Percentiles rank a stretch among this genome's conserved stretches.
These are phyloP conservation scores for Drosophila yooni DNA, from an alignment of 2,888 invertebrate species.

Conservation along the genomic window DNA sequence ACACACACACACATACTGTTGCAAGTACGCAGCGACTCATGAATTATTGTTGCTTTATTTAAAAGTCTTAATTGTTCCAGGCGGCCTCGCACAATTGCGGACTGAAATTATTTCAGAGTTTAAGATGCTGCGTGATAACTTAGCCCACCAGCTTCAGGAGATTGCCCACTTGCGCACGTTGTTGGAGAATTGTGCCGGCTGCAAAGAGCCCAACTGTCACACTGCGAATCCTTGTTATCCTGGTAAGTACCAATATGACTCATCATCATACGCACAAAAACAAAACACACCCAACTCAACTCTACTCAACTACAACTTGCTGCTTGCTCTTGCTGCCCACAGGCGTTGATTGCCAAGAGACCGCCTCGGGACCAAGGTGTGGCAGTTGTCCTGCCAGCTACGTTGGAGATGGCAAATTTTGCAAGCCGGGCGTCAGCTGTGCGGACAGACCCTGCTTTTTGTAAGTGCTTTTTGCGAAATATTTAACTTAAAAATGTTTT, in stretches of 20 bases:
- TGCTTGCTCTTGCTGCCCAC: conserved; percentile 52
- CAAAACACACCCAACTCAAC: conserved; percentile 14
- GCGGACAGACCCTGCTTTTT: conserved; percentile 88
- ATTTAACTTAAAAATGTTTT: not conserved
- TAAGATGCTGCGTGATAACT: conserved; percentile 88
- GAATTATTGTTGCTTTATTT: conserved; percentile 79
- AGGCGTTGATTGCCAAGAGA: conserved; percentile 90
- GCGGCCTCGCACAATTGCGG: conserved; percentile 88
- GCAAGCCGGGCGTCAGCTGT: conserved; percentile 89
- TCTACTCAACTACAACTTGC: not conserved
- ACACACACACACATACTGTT: not conserved
- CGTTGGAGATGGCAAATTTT: conserved; percentile 90
- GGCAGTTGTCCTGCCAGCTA: conserved; percentile 91
- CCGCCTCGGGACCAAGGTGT: conserved; percentile 89
- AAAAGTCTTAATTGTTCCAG: conserved; percentile 81
- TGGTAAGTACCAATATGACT: conserved; percentile 85
- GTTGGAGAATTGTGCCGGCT: conserved; percentile 92
- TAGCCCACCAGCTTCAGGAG: conserved; percentile 89
- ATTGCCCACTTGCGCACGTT: conserved; percentile 89
- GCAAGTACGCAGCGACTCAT: conserved; percentile 40
- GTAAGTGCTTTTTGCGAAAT: conserved; percentile 82
- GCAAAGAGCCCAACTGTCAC: conserved; percentile 86
- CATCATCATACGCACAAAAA: not conserved
- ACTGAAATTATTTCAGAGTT: too few species aligned
- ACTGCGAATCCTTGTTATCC: conserved; percentile 89